Conservation (phyloP, 2,113 vertebrate genomes). For the Lonchura striata region DNA sequence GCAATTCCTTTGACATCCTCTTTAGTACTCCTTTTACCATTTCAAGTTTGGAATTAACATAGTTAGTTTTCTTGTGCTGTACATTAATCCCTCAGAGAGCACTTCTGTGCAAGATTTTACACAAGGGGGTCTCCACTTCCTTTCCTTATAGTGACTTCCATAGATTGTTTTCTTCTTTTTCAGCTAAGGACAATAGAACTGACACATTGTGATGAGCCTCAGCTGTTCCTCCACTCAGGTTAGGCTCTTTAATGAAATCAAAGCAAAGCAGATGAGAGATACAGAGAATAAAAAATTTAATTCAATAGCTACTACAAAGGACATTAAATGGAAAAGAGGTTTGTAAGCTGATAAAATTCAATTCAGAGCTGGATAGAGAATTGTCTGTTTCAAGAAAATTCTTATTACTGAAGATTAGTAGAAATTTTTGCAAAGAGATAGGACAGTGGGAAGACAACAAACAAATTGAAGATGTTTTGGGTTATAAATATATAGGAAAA, state of each 20-base stretch:
- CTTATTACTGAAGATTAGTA: neutral
- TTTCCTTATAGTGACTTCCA: neutral
- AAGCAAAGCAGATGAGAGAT: neutral
- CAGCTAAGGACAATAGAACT: neutral
- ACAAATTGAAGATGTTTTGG: neutral
- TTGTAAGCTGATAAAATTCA: neutral
- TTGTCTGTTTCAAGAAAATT: neutral
- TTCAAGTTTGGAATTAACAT: neutral
- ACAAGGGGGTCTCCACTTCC: neutral
- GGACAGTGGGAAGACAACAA: neutral
- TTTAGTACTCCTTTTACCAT: neutral
- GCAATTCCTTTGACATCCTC: neutral
- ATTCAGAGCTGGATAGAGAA: neutral
- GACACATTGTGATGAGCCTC: neutral
- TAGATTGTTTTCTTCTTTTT: neutral
- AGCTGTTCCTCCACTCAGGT: neutral
- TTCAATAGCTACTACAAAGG: neutral
- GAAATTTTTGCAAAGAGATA: neutral
- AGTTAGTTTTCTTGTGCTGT: neutral
- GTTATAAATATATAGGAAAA: neutral
- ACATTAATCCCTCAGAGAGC: neutral
- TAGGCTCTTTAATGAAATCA: constrained; percentile 10
- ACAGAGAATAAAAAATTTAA: constrained; percentile 1
- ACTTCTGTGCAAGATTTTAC: neutral
- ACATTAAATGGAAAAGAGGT: neutral